Evolutionary conservation across 2,888 invertebrate species (phyloP).

Genomic region (Digitonthophagus gazella): DNA sequence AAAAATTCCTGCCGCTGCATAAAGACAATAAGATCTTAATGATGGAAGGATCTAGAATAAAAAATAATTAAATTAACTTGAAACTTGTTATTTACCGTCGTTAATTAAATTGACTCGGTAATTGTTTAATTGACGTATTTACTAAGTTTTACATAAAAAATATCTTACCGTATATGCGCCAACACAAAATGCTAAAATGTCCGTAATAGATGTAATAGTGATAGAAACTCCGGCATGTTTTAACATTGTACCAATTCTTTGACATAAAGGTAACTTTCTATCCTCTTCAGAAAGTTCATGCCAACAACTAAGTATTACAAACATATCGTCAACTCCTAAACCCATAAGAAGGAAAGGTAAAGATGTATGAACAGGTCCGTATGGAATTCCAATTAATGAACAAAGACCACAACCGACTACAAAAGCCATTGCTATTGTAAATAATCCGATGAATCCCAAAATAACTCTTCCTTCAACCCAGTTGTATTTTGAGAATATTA

Average conservation of each 20-base stretch:
- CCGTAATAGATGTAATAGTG: slow-evolving; percentile 79
- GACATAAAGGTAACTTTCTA: slow-evolving; percentile 57
- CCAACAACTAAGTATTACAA: slow-evolving; percentile 80
- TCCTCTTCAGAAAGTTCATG: slow-evolving; percentile 60
- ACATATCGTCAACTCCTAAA: slow-evolving; percentile 79
- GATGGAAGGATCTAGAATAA: slow-evolving; percentile 69
- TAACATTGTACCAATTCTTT: slow-evolving; percentile 67
- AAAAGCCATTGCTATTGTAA: slow-evolving; percentile 73
- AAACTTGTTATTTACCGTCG: too few relatives aligned
- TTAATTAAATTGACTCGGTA: neutral
- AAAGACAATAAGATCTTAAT: slow-evolving; percentile 78
- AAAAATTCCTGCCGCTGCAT: slow-evolving; percentile 73
- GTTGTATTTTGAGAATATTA: slow-evolving; percentile 72
- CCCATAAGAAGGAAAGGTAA: slow-evolving; percentile 80
- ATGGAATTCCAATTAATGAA: slow-evolving; percentile 67
- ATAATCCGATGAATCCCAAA: slow-evolving; percentile 66
- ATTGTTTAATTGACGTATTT: neutral
- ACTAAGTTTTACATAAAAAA: slow-evolving; percentile 1
- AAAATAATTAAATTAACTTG: slow-evolving; percentile 5
- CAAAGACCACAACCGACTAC: slow-evolving; percentile 70
- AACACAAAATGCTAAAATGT: slow-evolving; percentile 75
- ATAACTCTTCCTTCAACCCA: slow-evolving; percentile 71
- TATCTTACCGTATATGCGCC: slow-evolving; percentile 69
- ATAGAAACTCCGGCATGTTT: slow-evolving; percentile 83
- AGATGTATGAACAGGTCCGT: slow-evolving; percentile 80